Conservation (phyloP, 2,888 invertebrate species). For the Amphiduros pacificus region DNA sequence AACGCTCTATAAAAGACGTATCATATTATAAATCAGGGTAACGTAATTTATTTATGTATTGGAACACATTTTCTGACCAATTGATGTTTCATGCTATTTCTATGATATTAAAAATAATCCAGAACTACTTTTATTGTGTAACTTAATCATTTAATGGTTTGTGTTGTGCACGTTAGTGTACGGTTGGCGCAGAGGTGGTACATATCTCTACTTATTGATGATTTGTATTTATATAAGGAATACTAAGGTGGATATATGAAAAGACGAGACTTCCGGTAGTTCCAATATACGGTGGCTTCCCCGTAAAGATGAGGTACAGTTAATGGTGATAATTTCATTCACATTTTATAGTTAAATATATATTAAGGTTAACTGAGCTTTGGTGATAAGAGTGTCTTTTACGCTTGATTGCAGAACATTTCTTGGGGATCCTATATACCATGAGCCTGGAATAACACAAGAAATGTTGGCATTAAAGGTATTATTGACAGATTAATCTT, state of each 20-base stretch:
- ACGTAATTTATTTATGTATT: too few species aligned
- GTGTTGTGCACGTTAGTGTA: too few species aligned
- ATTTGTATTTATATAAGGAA: constrained; percentile 59
- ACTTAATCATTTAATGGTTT: too few species aligned
- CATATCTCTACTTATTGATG: background rate
- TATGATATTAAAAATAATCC: background rate
- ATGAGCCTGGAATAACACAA: constrained; percentile 74
- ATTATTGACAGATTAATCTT: too few species aligned
- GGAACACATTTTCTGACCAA: too few species aligned
- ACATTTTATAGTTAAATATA: background rate
- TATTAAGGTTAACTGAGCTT: background rate
- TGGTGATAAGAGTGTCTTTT: background rate
- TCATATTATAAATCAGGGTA: too few species aligned
- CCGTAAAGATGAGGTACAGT: constrained; percentile 76
- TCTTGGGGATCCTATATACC: constrained; percentile 80
- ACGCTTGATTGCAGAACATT: constrained; percentile 67
- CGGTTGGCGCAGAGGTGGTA: background rate
- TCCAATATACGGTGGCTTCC: constrained; percentile 96
- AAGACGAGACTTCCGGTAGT: constrained; percentile 84
- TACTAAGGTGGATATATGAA: constrained; percentile 81
- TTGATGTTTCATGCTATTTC: too few species aligned
- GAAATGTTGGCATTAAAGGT: constrained; percentile 82
- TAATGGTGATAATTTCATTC: too few species aligned
- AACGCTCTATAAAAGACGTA: too few species aligned
- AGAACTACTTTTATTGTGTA: too few species aligned